Evolutionary conservation across 2,888 invertebrate genomes (phyloP).

Genomic region (Pandemis corylana): DNA sequence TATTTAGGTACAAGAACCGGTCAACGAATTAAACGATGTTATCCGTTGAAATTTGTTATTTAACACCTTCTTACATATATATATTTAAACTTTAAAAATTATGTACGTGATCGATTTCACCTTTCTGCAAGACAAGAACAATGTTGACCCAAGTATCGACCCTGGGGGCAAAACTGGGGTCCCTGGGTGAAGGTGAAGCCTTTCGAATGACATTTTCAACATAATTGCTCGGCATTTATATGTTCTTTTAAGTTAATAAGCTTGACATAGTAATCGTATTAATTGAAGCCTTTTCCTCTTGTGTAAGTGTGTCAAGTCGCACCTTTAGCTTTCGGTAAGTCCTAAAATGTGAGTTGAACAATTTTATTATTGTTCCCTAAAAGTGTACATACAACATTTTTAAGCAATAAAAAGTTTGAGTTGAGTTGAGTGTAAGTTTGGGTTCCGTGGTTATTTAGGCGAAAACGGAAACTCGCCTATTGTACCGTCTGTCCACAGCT

Average conservation of each 20-base stretch:
- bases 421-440: no score
- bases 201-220: conserved; percentile 1
- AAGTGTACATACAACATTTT: no score
- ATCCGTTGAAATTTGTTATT: not conserved
- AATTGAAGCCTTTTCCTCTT: not conserved
- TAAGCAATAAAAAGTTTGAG: no score
- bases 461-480: no score
- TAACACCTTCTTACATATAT: not conserved
- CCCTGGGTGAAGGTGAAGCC: not conserved
- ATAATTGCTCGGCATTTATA: not conserved
- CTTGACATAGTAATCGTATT: not conserved
- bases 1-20: not conserved
- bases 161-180: not conserved
- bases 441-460: no score
- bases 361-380: no score
- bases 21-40: not conserved
- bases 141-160: not conserved
- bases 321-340: not conserved
- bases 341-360: no score
- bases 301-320: not conserved
- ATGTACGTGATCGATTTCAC: not conserved
- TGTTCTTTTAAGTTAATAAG: not conserved
- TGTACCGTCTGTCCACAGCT: no score
- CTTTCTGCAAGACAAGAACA: not conserved
- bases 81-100: not conserved